Evolutionary conservation across 2,888 invertebrate genomes (phyloP), one percentile per base, ranked within the genome.

Genomic region (Megamerina dolium): DNA sequence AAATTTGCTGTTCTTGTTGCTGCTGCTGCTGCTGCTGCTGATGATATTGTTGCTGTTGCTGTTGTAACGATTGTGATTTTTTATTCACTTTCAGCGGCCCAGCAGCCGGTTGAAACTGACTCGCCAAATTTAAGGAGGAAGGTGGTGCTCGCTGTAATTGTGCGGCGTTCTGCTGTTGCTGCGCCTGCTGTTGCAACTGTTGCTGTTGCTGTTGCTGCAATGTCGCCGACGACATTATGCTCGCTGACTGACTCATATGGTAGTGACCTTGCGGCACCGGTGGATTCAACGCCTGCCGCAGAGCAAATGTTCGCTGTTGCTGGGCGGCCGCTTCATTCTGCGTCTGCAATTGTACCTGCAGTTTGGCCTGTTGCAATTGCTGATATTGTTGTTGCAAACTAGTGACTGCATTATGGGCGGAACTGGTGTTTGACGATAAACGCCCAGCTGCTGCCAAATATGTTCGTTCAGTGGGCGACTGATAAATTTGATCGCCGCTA

Each of bases 281-380:
- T 50, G 80, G 80, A 50, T 80, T 75, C 44, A 80, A 61, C 13
- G 78, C 67, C 64, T 80, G 80, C 1, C 80, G 68, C 60, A 80
- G 74, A 33, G 80, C 80, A 62, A 80, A 80, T 38, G 79, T 80
- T 47, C 80, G 76, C 53, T 80, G 80, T 59, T 80, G 80, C 51
- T 79, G 77, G 69, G 77, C 76, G 54, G 76, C 74, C 18, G 80
- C 80, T 58, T 80, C 80, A 54, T 75, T 80, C 52, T 80, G 80
- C 50, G 80, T 80, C 52, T 77, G 78, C 58, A 80, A 64, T 60
- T 80, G 80, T 29, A 77, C 79, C 54, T 80, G 79, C 52, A 80
- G 62, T 63, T 80, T 80, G 72, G 80, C 79, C 62, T 80, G 79
- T 57, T 80, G 80, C 52, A 80, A 70, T 63, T 80, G 79, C 55